Evolutionary conservation across 30 jellyfish, hydroid and myxozoan species (phyloP).

Genomic region (Hydractinia symbiolongicarpus): DNA sequence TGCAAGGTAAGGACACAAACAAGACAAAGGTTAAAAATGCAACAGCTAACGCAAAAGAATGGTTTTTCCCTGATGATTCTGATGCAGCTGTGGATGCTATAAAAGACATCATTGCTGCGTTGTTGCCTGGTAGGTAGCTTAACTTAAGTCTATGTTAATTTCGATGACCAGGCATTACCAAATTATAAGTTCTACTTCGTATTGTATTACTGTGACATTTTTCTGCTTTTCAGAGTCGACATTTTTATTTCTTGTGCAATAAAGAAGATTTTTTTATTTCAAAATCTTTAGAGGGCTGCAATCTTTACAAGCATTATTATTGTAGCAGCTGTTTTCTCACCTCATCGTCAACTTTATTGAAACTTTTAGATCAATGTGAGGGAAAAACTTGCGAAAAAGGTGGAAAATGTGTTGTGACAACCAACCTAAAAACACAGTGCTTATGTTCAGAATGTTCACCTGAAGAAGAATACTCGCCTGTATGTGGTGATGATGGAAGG

Average conservation of each 20-base stretch:
- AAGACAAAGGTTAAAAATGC: conserved; percentile 11
- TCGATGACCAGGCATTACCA: too few relatives aligned
- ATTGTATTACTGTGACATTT: too few relatives aligned
- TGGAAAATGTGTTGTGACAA: not conserved
- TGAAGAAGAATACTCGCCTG: conserved; percentile 43
- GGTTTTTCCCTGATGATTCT: conserved; percentile 51
- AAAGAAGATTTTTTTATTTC: too few relatives aligned
- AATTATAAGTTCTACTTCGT: too few relatives aligned
- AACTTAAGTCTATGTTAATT: too few relatives aligned
- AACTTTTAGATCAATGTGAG: not conserved
- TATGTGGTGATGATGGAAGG: conserved; percentile 31
- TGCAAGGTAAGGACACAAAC: conserved; percentile 25
- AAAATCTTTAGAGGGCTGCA: too few relatives aligned
- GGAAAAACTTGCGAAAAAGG: not conserved
- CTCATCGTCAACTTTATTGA: too few relatives aligned
- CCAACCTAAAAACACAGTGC: not conserved
- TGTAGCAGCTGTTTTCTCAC: too few relatives aligned
- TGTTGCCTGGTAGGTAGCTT: conserved; percentile 42
- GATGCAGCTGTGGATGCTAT: conserved; percentile 28
- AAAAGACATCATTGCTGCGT: conserved; percentile 42
- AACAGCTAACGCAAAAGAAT: conserved; percentile 25
- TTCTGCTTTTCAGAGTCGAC: too few relatives aligned
- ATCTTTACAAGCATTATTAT: too few relatives aligned
- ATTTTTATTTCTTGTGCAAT: too few relatives aligned
- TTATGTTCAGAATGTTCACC: not conserved